phyloP scores from a whole-genome alignment of 2,888 invertebrate species.

The Peribatodes rhomboidaria region DNA sequence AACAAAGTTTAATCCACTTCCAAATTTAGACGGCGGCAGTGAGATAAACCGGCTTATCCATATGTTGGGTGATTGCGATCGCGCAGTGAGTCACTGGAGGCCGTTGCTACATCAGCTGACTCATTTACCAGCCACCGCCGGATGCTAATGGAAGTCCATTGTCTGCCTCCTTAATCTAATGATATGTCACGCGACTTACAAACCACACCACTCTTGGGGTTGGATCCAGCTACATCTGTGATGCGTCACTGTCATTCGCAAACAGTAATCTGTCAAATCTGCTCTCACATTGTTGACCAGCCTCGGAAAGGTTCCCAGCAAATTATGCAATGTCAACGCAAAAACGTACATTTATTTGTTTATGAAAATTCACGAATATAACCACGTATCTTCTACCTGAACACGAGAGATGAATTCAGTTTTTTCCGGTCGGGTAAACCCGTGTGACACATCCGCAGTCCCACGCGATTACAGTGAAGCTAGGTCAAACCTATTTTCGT shows the following conservation, averaged over 20 bases:
- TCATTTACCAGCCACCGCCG: constrained; percentile 64
- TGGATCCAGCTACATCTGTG: constrained; percentile 4
- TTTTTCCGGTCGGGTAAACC: constrained; percentile 72
- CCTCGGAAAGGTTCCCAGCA: constrained; percentile 4
- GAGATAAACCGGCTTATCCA: constrained; percentile 59
- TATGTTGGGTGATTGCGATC: constrained; percentile 65
- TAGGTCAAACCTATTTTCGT: constrained; percentile 74
- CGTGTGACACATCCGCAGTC: constrained; percentile 73
- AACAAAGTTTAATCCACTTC: constrained; percentile 15
- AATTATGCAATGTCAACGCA: constrained; percentile 19
- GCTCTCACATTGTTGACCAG: background rate
- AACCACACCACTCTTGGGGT: constrained; percentile 22
- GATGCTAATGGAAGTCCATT: constrained; percentile 77
- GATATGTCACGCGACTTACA: constrained; percentile 35
- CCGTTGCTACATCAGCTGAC: constrained; percentile 82
- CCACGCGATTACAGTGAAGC: constrained; percentile 68
- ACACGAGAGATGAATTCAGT: constrained; percentile 57
- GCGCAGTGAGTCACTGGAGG: constrained; percentile 75
- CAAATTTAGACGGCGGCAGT: constrained; percentile 23
- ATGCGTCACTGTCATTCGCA: background rate
- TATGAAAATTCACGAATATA: constrained; percentile 52
- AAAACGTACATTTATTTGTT: constrained; percentile 30
- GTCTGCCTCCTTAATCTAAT: constrained; percentile 67
- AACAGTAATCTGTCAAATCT: background rate
- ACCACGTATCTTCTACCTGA: constrained; percentile 26